Percentiles rank a stretch among this genome's conserved stretches.
phyloP scores from a whole-genome alignment of 2,888 invertebrate species.

The Salpingus planirostris region DNA sequence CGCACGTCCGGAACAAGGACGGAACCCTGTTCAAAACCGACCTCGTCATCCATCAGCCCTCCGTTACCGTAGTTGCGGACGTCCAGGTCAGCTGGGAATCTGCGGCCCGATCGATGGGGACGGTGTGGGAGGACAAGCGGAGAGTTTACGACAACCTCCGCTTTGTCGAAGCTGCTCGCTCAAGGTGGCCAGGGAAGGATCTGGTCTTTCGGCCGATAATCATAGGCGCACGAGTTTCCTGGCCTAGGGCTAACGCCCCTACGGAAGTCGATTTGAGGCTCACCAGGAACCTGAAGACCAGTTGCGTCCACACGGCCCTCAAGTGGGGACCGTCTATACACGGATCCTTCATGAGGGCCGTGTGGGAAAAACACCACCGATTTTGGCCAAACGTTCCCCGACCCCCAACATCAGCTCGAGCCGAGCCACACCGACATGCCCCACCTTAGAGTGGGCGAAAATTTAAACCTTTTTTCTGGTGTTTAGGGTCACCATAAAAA shows the following conservation, averaged over 20 bases:
- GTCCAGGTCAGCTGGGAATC: background rate
- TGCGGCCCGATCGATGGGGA: background rate
- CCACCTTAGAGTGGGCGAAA: too few species aligned
- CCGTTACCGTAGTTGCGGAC: background rate
- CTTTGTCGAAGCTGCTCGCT: background rate
- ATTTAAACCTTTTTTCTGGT: too few species aligned
- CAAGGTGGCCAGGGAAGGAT: background rate
- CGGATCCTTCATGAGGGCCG: background rate
- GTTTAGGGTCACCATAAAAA: too few species aligned
- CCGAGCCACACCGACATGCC: too few species aligned
- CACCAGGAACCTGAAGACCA: background rate
- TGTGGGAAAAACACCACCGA: too few species aligned
- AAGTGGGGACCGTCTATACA: background rate
- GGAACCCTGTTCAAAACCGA: constrained; percentile 20
- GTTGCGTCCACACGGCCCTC: background rate
- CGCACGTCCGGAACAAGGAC: constrained; percentile 14
- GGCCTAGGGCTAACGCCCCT: background rate
- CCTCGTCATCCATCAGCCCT: constrained; percentile 2
- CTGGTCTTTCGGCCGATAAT: background rate
- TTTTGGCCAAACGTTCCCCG: too few species aligned
- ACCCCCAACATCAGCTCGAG: too few species aligned
- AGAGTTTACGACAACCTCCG: background rate
- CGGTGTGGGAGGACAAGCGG: background rate
- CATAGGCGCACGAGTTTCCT: background rate
- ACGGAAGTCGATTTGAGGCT: background rate